A percentile compares a stretch with the other conserved stretches of the same genome.
Evolutionary conservation across 2,113 vertebrate species (phyloP).

Genomic region (Toxotes chatareus): DNA sequence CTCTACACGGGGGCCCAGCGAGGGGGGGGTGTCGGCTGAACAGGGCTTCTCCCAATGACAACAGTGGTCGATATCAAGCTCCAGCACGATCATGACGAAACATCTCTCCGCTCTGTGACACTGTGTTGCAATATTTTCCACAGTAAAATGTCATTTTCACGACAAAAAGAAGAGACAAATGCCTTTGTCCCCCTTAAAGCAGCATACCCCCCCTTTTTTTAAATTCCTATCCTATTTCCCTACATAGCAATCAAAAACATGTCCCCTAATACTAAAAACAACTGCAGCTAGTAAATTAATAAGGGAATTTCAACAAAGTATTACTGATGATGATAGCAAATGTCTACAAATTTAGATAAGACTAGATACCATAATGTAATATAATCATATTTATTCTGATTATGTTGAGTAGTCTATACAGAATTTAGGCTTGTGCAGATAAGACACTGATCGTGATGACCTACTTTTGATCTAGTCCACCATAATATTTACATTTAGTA

Average conservation of each 20-base stretch:
- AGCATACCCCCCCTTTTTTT: too few species aligned
- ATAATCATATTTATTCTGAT: neutral
- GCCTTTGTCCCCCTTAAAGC: neutral
- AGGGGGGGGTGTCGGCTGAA: conserved; percentile 67
- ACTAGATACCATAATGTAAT: neutral
- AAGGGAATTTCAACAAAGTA: neutral
- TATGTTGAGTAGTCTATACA: neutral
- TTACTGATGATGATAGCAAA: neutral
- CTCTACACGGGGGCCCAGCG: conserved; percentile 82
- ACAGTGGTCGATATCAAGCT: conserved; percentile 77
- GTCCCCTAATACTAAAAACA: neutral
- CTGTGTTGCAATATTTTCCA: conserved; percentile 57
- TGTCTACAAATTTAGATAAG: neutral
- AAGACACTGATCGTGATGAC: neutral
- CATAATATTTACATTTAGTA: neutral
- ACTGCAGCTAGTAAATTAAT: neutral
- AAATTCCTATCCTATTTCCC: neutral
- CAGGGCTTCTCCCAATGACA: conserved; percentile 83
- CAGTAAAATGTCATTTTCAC: conserved; percentile 33
- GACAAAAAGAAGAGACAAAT: neutral
- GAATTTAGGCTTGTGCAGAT: neutral
- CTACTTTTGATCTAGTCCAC: conserved; percentile 2
- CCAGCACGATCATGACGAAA: conserved; percentile 67
- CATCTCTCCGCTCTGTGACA: conserved; percentile 31
- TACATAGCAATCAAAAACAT: neutral